Percentiles rank a stretch among this genome's conserved stretches.
These are phyloP conservation scores for Ochropacha duplaris DNA, from an alignment of 2,888 invertebrate genomes.

Conservation along the genomic window DNA sequence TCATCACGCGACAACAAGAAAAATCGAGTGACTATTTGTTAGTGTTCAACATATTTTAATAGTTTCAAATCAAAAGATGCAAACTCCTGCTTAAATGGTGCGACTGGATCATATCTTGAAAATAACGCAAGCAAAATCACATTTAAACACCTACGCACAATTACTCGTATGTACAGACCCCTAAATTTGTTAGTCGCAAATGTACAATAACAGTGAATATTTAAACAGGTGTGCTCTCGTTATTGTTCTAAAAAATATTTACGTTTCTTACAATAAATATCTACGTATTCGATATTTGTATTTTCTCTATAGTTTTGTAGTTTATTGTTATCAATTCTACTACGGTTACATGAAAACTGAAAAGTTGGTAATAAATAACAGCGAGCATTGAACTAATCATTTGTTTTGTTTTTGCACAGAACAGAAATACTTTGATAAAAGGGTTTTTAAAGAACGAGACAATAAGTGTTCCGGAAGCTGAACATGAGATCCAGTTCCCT, in stretches of 20 bases:
- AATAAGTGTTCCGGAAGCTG: too few species aligned
- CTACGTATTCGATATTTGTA: not conserved
- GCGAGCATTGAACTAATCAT: not conserved
- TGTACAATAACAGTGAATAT: not conserved
- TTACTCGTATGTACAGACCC: not conserved
- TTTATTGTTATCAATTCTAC: not conserved
- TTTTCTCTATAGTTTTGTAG: not conserved
- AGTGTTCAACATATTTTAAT: too few species aligned
- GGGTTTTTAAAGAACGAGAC: too few species aligned
- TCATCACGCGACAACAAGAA: too few species aligned
- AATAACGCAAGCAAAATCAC: not conserved
- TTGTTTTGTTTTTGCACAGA: too few species aligned
- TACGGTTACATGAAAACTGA: not conserved
- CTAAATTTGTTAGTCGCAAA: not conserved
- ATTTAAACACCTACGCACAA: not conserved
- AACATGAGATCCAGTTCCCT: too few species aligned
- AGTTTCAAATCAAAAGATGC: too few species aligned
- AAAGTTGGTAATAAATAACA: not conserved
- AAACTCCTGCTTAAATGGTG: not conserved
- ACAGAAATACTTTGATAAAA: too few species aligned
- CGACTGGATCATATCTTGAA: not conserved
- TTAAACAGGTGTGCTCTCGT: not conserved
- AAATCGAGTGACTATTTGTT: too few species aligned
- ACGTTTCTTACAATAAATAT: not conserved
- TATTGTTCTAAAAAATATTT: not conserved